These are phyloP conservation scores for Hypsopygia costalis DNA, from an alignment of 2,888 invertebrate genomes.

Conservation along the genomic window DNA sequence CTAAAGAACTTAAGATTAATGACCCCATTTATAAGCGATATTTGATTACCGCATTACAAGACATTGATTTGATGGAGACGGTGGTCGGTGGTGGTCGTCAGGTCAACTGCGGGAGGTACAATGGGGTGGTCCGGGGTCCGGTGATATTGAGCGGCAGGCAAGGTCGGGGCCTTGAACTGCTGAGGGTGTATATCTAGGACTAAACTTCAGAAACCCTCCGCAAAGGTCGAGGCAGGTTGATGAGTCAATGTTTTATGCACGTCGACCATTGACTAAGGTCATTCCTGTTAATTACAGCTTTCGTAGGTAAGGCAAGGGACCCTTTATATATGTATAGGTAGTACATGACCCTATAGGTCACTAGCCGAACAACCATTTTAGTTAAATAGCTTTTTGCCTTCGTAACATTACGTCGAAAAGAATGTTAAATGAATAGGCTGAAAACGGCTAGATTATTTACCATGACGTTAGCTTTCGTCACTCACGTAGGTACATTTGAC, in stretches of 20 bases:
- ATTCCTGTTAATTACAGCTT: slow-evolving; percentile 9
- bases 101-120: slow-evolving; percentile 48
- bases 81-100: slow-evolving; percentile 24
- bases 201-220: slow-evolving; percentile 29
- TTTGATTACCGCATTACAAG: background rate
- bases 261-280: slow-evolving; percentile 22
- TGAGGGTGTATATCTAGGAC: slow-evolving; percentile 72
- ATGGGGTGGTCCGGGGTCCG: slow-evolving; percentile 79
- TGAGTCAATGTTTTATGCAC: slow-evolving; percentile 36
- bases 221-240: slow-evolving; percentile 42
- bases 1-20: no score
- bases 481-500: no score
- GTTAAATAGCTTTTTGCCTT: no score
- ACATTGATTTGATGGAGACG: slow-evolving; percentile 15
- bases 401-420: no score
- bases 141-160: slow-evolving; percentile 89
- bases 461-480: no score
- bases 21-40: background rate
- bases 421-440: no score
- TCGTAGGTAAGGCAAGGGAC: no score
- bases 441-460: no score
- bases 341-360: no score
- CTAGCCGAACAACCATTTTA: no score
- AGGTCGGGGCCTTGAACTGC: slow-evolving; percentile 94
- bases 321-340: no score